phyloP scores from a whole-genome alignment of 2,797 vertebrate species.

The Rhincodon typus region DNA sequence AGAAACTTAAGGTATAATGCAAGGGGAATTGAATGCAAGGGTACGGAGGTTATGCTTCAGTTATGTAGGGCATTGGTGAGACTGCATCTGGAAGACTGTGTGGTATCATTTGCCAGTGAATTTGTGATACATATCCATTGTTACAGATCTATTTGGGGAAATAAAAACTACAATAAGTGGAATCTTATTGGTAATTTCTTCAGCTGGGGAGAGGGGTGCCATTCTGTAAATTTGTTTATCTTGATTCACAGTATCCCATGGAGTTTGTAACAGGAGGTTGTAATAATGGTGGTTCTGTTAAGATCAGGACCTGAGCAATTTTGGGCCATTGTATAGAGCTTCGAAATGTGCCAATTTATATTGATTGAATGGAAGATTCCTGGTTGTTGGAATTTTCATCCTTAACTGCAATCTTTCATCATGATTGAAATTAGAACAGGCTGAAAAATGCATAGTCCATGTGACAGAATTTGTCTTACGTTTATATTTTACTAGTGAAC shows the following conservation, averaged over 20 bases:
- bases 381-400: not conserved
- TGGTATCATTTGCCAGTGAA: too few species aligned
- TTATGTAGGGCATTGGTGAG: too few species aligned
- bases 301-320: not conserved
- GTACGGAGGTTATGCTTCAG: too few species aligned
- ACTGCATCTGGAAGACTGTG: too few species aligned
- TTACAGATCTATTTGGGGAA: not conserved
- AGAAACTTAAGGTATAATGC: too few species aligned
- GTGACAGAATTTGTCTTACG: not conserved
- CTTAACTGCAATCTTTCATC: constrained; percentile 4
- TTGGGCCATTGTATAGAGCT: not conserved
- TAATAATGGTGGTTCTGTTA: not conserved
- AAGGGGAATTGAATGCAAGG: too few species aligned
- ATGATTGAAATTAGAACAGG: not conserved
- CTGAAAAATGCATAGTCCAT: not conserved
- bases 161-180: not conserved
- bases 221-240: too few species aligned
- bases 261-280: not conserved
- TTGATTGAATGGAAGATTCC: not conserved
- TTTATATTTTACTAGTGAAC: not conserved
- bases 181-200: not conserved
- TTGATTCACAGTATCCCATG: not conserved
- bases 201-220: not conserved
- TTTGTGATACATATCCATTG: too few species aligned
- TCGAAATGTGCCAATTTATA: not conserved